Conservation (phyloP, 2,797 vertebrate species). For the Euphonia xanthogaster region DNA sequence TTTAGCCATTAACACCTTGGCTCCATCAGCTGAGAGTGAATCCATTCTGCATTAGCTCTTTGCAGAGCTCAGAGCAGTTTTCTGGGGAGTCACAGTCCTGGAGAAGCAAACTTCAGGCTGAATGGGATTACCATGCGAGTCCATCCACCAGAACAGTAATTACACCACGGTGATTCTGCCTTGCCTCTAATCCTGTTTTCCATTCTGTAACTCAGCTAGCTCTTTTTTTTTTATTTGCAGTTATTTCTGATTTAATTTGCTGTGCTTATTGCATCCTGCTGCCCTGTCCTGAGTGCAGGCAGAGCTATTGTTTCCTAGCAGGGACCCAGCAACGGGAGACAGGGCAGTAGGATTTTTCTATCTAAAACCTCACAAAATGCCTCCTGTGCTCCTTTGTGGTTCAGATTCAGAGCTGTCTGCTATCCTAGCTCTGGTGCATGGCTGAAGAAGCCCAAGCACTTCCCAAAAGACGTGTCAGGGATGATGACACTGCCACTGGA, state of each 20-base stretch:
- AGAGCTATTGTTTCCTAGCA: background rate
- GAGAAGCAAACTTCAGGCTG: background rate
- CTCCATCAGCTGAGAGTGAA: background rate
- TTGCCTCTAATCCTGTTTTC: constrained; percentile 42
- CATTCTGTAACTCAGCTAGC: background rate
- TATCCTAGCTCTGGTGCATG: background rate
- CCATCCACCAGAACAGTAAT: constrained; percentile 24
- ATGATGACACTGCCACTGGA: background rate
- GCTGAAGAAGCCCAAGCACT: background rate
- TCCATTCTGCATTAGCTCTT: background rate
- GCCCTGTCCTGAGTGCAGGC: background rate
- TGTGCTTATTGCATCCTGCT: background rate
- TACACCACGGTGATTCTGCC: background rate
- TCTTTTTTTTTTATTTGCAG: background rate
- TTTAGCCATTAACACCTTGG: background rate
- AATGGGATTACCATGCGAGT: background rate
- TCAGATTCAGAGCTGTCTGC: background rate
- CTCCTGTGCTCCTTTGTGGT: background rate
- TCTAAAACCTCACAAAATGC: background rate
- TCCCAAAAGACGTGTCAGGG: background rate
- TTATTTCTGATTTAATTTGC: background rate
- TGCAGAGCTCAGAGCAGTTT: background rate
- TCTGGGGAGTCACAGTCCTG: background rate
- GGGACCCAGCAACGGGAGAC: background rate
- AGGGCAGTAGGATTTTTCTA: background rate